Conservation (phyloP, 2,797 vertebrate species). For the Tenualosa thibaudeaui region DNA sequence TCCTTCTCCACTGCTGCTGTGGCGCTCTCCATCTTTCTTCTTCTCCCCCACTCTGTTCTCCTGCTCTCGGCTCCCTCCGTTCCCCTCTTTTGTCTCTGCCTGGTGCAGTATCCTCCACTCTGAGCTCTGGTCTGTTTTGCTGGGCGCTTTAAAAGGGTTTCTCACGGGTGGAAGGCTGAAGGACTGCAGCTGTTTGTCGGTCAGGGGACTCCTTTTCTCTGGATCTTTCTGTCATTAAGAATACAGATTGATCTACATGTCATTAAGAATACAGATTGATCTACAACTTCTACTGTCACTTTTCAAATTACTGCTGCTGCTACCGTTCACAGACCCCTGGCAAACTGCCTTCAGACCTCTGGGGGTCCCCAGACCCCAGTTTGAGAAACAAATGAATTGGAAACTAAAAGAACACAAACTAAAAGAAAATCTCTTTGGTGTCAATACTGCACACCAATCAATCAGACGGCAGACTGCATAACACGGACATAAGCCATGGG, state of each 20-base stretch:
- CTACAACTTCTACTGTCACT: neutral
- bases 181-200: constrained; percentile 47
- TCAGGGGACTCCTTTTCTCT: constrained; percentile 57
- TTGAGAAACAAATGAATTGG: no score
- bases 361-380: no score
- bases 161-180: constrained; percentile 64
- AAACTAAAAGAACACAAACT: neutral
- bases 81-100: constrained; percentile 36
- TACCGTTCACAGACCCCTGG: no score
- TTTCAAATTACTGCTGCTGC: neutral
- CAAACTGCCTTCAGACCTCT: no score
- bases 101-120: constrained; percentile 65
- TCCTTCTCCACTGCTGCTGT: constrained; percentile 27
- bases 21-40: neutral
- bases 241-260: constrained; percentile 51
- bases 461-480: neutral
- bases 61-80: constrained; percentile 39
- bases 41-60: constrained; percentile 37
- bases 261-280: constrained; percentile 37
- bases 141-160: constrained; percentile 86
- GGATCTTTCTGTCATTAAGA: constrained; percentile 68
- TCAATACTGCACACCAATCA: neutral
- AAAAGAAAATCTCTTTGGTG: neutral
- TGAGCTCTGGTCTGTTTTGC: constrained; percentile 64
- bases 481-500: neutral